These are phyloP conservation scores for Popillia japonica DNA, from an alignment of 1,140 invertebrate species.

Conservation along the genomic window DNA sequence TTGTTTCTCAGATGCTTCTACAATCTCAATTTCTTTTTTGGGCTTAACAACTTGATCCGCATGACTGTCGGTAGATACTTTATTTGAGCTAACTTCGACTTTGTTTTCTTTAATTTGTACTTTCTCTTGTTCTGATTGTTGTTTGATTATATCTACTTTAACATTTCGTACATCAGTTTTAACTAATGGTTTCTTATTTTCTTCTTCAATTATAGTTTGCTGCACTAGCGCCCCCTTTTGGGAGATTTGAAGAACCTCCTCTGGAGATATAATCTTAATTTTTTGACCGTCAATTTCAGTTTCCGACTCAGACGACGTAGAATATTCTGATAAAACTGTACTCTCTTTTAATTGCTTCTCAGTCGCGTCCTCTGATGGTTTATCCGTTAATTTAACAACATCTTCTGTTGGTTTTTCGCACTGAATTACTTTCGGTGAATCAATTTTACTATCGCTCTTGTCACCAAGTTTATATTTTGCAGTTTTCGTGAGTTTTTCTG, in stretches of 20 bases:
- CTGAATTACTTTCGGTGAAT: constrained; percentile 50
- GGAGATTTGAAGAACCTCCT: constrained; percentile 47
- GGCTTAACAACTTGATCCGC: not conserved
- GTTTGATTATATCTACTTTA: not conserved
- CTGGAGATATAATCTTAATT: constrained; percentile 52
- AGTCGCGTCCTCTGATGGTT: constrained; percentile 49
- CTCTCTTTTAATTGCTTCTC: constrained; percentile 38
- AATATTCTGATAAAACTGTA: constrained; percentile 28
- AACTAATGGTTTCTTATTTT: not conserved
- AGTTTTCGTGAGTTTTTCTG: constrained; percentile 45
- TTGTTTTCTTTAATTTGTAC: not conserved
- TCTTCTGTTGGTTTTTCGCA: constrained; percentile 43
- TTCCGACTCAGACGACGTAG: constrained; percentile 58
- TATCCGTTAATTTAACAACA: constrained; percentile 39
- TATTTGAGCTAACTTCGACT: not conserved
- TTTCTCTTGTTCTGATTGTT: not conserved
- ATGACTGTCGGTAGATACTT: not conserved
- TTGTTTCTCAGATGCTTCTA: not conserved
- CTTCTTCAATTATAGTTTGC: not conserved
- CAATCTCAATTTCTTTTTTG: not conserved
- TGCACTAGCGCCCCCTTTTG: constrained; percentile 55
- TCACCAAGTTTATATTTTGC: constrained; percentile 58
- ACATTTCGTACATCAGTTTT: not conserved
- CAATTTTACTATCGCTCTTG: constrained; percentile 43
- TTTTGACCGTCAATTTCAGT: constrained; percentile 60